Evolutionary conservation across 2,797 vertebrate species (phyloP), one percentile per base, ranked within the genome.

Genomic region (Otolemur crassicaudatus): DNA sequence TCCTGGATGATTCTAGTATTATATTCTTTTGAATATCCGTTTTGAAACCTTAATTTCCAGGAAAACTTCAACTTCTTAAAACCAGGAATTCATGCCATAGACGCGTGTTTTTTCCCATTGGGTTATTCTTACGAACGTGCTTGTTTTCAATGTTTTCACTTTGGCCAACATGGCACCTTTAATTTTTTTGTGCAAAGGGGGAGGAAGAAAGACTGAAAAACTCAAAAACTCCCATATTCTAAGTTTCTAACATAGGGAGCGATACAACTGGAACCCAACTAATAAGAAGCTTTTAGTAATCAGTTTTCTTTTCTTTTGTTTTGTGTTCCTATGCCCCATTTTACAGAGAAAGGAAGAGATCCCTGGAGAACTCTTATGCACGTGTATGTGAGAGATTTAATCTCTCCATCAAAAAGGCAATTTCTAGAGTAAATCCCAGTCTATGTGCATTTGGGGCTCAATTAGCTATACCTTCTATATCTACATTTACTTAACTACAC

Each of bases 341-440:
- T 96, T 65, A 60, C 16, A 90, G 58, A 93, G 13, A 96, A 89
- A 92, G 79, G 27, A 91, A 25, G 29, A 20, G 5, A 37, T 85
- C 8, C 16, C n/a, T 37, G 58, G 49, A 82, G 95, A 91, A 92
- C 14, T 53, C 14, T 53, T 53, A 53, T 53, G 49, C 43, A 88
- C 83, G 4, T 20, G 9, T 92, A 77, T 75, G 37, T 65, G 53
- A 87, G 79, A 93, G 53, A 87, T 46, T 93, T 90, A 87, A 76
- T 56, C 34, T 72, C 63, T 81, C 37, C 3, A 49, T 70, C 72
- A 87, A 53, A 94, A 95, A 91, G 8, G 56, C 76, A 75, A 53
- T 94, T 94, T 93, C 87, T 96, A 79, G 17, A 95, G 60, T 92
- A 61, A 92, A n/a, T 40, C 37, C 17, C 17, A 72, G 23, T 60